phyloP scores from a whole-genome alignment of 2,797 vertebrate genomes.

The Delichon dasypus region DNA sequence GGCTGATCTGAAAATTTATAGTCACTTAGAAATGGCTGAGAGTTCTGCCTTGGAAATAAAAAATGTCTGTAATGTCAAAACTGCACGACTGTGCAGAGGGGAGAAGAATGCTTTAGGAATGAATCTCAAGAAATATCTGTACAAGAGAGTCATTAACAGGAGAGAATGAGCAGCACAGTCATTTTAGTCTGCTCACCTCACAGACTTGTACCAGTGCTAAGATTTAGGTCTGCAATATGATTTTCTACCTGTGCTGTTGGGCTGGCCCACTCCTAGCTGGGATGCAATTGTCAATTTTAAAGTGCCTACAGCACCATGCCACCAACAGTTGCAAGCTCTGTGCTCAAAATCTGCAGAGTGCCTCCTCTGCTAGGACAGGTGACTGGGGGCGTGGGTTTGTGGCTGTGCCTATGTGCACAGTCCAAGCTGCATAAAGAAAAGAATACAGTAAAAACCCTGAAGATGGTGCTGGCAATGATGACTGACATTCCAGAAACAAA shows the following conservation, averaged over 20 bases:
- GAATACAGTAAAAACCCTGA: background rate
- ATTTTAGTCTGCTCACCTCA: background rate
- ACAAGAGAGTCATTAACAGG: background rate
- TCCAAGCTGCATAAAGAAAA: background rate
- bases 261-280: background rate
- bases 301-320: background rate
- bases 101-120: background rate
- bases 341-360: background rate
- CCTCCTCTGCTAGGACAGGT: background rate
- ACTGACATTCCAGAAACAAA: background rate
- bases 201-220: background rate
- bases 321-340: background rate
- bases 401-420: background rate
- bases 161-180: background rate
- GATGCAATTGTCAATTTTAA: background rate
- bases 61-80: background rate
- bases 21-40: background rate
- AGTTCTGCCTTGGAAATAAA: background rate
- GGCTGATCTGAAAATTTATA: background rate
- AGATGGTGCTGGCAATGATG: background rate
- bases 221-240: background rate
- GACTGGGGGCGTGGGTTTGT: background rate
- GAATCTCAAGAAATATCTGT: background rate
- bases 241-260: background rate
- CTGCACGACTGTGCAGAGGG: background rate